Evolutionary conservation across 2,113 vertebrate genomes (phyloP).

Genomic region (Notechis scutatus): DNA sequence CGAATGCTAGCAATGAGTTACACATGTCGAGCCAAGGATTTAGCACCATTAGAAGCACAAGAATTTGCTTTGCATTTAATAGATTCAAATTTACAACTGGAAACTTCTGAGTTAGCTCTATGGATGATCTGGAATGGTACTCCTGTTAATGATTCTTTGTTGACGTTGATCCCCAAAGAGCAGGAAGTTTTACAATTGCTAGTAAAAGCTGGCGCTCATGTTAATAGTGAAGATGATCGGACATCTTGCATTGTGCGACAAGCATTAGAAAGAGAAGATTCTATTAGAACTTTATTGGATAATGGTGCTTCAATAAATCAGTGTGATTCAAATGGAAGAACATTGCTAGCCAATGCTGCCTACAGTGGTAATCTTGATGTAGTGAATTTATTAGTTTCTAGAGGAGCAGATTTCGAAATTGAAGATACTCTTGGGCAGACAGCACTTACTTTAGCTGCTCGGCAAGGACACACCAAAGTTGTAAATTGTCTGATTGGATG

Average conservation of each 20-base stretch:
- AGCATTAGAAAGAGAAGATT: slow-evolving; percentile 93
- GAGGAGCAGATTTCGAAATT: slow-evolving; percentile 89
- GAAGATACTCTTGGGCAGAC: slow-evolving; percentile 92
- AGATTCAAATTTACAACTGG: slow-evolving; percentile 90
- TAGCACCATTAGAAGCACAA: slow-evolving; percentile 88
- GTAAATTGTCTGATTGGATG: slow-evolving; percentile 94
- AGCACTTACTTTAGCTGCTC: slow-evolving; percentile 89
- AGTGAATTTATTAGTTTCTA: slow-evolving; percentile 88
- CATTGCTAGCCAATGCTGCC: slow-evolving; percentile 86
- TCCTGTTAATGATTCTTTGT: slow-evolving; percentile 91
- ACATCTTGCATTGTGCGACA: slow-evolving; percentile 90
- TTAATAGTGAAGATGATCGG: slow-evolving; percentile 89
- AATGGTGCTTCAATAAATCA: slow-evolving; percentile 93
- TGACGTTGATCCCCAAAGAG: slow-evolving; percentile 87
- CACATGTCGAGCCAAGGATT: slow-evolving; percentile 90
- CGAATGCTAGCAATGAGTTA: slow-evolving; percentile 97
- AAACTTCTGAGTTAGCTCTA: slow-evolving; percentile 87
- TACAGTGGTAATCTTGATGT: slow-evolving; percentile 95
- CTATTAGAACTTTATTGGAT: slow-evolving; percentile 90
- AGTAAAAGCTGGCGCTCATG: slow-evolving; percentile 93
- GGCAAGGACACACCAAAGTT: slow-evolving; percentile 96
- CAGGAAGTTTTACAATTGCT: slow-evolving; percentile 93
- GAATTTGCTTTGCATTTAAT: slow-evolving; percentile 95
- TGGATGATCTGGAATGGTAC: slow-evolving; percentile 99
- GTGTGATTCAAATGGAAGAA: slow-evolving; percentile 87